Evolutionary conservation across 2,888 invertebrate species (phyloP), one percentile per base, ranked within the genome.

Genomic region (Mythimna ferrago): DNA sequence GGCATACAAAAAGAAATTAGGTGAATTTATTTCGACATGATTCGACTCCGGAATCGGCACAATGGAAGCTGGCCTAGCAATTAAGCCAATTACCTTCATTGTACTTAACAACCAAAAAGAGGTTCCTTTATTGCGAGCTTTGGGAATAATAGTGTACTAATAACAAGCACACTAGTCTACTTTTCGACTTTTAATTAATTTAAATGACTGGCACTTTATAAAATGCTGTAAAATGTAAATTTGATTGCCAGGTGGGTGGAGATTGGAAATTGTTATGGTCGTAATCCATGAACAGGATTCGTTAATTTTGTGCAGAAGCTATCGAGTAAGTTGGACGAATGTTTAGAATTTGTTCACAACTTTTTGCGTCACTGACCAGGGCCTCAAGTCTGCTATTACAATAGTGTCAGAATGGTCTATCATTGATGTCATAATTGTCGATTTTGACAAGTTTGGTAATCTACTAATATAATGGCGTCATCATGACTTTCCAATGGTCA

Each of bases 21-120:
- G 75, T 71, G 71, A 84, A 84, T 82, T 84, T 76, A 84, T 81
- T 82, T 81, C 83, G 64, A 79, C 81, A 83, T 81, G 83, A 79
- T 84, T 85, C 72, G 71, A 76, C 75, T 84, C 64, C 60, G 35
- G 74, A 84, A 84, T 82, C 81, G 75, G 67, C 57, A 73, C 75
- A 80, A 82, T 69, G 70, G 69, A 54, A 71, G 62, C 63, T 73
- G 71, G 71, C 69, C 76, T 82, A 80, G 75, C 78, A 82, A 84
- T 84, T 84, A 84, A 82, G 78, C 44, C 85, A 82, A 82, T 84
- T 85, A 82, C 78, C 72, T 63, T 57, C 73, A 72, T 83, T 83
- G 76, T 85, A 81, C 76, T 84, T 84, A 85, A 78, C 70, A 83
- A 66, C 78, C 75, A 81, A 80, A 84, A 78, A 85, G 73, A 78